These are phyloP conservation scores for Amphibalanus amphitrite DNA, from an alignment of 1,140 invertebrate genomes.

Conservation along the genomic window DNA sequence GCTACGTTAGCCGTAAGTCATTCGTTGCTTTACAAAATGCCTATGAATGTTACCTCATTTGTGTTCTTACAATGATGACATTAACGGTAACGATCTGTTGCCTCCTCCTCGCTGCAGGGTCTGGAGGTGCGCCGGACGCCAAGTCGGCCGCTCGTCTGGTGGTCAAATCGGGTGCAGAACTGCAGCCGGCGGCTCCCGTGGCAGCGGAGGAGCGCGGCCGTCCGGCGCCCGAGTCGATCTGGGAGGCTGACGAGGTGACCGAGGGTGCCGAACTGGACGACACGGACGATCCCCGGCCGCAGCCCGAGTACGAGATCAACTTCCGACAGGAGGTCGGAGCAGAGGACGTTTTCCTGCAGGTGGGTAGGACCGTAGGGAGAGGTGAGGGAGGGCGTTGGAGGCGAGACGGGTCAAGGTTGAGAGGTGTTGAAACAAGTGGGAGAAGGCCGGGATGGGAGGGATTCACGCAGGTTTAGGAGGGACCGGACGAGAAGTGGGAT, in stretches of 20 bases:
- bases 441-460: too few relatives aligned
- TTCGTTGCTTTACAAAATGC: too few relatives aligned
- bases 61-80: too few relatives aligned
- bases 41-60: too few relatives aligned
- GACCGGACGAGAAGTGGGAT: too few relatives aligned
- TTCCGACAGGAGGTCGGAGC: background rate
- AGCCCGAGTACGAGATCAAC: background rate
- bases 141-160: background rate
- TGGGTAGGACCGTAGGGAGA: background rate
- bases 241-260: background rate
- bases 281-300: background rate
- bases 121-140: background rate
- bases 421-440: too few relatives aligned
- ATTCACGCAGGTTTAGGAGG: too few relatives aligned
- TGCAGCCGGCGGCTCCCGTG: background rate
- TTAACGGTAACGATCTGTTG: too few relatives aligned
- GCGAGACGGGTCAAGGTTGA: too few relatives aligned
- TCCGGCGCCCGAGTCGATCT: background rate
- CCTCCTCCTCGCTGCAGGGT: background rate
- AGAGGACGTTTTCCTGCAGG: background rate
- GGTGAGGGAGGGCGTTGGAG: too few relatives aligned
- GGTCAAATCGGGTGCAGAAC: background rate
- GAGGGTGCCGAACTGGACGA: background rate
- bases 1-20: background rate
- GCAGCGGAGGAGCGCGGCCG: too few relatives aligned